Evolutionary conservation across 2,888 invertebrate genomes (phyloP).

Genomic region (Ceriagrion tenellum): DNA sequence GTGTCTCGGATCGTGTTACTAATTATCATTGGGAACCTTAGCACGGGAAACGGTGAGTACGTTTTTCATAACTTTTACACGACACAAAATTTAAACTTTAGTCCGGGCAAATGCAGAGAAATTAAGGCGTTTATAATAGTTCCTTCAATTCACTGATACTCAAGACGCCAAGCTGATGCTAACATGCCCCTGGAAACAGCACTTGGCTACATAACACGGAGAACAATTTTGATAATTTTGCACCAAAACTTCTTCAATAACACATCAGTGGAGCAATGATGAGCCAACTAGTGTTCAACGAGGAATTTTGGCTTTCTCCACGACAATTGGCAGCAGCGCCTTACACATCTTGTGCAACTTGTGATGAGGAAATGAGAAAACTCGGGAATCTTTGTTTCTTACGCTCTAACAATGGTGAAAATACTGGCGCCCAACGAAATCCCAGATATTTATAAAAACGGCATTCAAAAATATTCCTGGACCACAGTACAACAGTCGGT

Average conservation of each 20-base stretch:
- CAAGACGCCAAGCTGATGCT: not conserved
- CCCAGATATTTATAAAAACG: not conserved
- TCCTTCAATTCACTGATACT: not conserved
- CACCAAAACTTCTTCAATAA: not conserved
- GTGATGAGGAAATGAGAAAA: conserved; percentile 4
- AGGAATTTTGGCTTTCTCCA: conserved; percentile 1
- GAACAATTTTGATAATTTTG: not conserved
- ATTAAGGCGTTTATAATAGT: not conserved
- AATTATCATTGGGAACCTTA: not conserved
- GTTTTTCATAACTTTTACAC: not conserved
- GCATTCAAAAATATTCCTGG: not conserved
- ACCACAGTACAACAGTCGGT: not conserved
- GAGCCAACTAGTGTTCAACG: not conserved
- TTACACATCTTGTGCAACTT: not conserved
- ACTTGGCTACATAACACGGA: not conserved
- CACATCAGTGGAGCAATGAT: not conserved
- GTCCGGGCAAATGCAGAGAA: not conserved
- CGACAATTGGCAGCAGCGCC: not conserved
- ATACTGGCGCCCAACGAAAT: not conserved
- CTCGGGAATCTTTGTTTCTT: not conserved
- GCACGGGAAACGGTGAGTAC: conserved; percentile 31
- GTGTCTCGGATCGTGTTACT: conserved; percentile 23
- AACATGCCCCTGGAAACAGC: not conserved
- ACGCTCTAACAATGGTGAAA: not conserved
- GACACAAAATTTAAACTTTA: not conserved